Conservation (phyloP, 1,140 invertebrate genomes). For the Adelges cooleyi region DNA sequence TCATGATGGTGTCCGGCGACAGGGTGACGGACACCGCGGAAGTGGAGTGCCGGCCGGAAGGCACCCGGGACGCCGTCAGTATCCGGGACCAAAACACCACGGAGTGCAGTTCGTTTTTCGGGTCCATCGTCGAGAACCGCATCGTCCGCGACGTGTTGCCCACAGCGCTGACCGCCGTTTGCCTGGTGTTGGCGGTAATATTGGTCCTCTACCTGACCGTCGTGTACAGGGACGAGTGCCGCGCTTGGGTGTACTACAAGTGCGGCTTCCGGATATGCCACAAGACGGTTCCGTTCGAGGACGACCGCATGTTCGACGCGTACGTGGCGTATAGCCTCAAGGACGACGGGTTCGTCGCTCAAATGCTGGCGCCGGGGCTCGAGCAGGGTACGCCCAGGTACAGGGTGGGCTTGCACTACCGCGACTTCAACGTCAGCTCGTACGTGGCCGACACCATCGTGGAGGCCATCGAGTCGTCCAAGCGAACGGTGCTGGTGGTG, state of each 20-base stretch:
- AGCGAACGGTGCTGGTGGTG: conserved; percentile 77
- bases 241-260: conserved; percentile 75
- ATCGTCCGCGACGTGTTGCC: conserved; percentile 69
- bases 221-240: conserved; percentile 67
- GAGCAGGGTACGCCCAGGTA: conserved; percentile 55
- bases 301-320: conserved; percentile 73
- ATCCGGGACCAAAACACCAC: conserved; percentile 51
- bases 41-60: conserved; percentile 35
- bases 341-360: conserved; percentile 76
- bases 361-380: conserved; percentile 68
- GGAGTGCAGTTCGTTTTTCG: conserved; percentile 45
- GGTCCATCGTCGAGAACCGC: conserved; percentile 51
- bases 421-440: conserved; percentile 70
- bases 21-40: conserved; percentile 43
- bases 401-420: conserved; percentile 71
- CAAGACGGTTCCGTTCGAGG: conserved; percentile 61
- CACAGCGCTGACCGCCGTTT: conserved; percentile 58
- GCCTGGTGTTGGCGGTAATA: conserved; percentile 57
- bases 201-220: conserved; percentile 60
- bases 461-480: conserved; percentile 78
- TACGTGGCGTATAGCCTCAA: conserved; percentile 84
- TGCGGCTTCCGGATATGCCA: conserved; percentile 75
- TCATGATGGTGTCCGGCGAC: conserved; percentile 57
- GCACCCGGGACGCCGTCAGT: background rate
- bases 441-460: conserved; percentile 79